Percentiles rank a stretch among this genome's conserved stretches.
Evolutionary conservation across 2,797 vertebrate species (phyloP).

Genomic region (Nannoperca australis): DNA sequence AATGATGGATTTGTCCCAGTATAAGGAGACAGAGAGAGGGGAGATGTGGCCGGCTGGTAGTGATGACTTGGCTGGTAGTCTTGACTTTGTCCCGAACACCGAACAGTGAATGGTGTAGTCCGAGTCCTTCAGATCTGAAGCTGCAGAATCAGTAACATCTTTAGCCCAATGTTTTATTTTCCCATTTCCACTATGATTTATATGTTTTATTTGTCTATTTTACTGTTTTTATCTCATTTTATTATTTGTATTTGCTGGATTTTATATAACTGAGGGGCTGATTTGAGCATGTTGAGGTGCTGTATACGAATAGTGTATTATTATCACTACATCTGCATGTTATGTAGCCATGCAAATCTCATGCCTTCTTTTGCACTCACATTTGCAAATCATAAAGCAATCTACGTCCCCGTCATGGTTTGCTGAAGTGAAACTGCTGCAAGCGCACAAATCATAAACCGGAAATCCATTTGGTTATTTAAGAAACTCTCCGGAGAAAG

Average conservation of each 20-base stretch:
- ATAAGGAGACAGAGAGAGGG: not conserved
- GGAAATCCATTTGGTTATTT: slow-evolving; percentile 47
- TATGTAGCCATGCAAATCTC: not conserved
- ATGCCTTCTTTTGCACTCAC: too few species aligned
- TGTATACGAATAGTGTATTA: not conserved
- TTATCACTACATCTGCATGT: not conserved
- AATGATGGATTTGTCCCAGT: slow-evolving; percentile 24
- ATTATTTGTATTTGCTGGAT: not conserved
- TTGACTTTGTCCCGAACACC: not conserved
- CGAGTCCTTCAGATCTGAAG: too few species aligned
- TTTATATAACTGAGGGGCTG: not conserved
- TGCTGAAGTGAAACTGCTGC: slow-evolving; percentile 52
- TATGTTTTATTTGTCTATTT: not conserved
- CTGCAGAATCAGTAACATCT: not conserved
- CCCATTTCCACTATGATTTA: too few species aligned
- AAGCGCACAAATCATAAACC: slow-evolving; percentile 34
- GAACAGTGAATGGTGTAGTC: not conserved
- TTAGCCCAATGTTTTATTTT: too few species aligned
- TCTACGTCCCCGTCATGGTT: slow-evolving; percentile 1
- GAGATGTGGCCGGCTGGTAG: not conserved
- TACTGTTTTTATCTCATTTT: not conserved
- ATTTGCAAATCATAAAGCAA: not conserved
- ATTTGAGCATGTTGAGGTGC: not conserved
- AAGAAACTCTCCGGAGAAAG: not conserved
- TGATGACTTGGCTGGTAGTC: not conserved